Conservation (phyloP, 92 coral and sea anemone species). For the Palythoa heliodiscus region DNA sequence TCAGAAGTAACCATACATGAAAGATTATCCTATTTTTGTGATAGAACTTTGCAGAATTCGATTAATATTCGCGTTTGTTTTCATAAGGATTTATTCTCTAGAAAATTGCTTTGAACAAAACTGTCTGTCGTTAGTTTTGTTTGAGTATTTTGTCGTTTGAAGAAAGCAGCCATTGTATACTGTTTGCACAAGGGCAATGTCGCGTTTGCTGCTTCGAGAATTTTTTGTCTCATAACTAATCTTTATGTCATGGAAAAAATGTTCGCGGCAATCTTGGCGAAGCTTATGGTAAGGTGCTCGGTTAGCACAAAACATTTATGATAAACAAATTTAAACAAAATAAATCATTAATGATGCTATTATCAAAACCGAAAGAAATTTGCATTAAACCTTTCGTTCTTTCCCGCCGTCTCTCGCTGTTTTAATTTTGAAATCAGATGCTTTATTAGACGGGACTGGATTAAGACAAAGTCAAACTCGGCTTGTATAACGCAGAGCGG, state of each 20-base stretch:
- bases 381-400: conserved; percentile 29
- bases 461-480: not conserved
- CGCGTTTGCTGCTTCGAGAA: not conserved
- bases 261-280: not conserved
- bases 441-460: not conserved
- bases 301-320: conserved; percentile 30
- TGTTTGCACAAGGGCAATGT: conserved; percentile 7
- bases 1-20: not conserved
- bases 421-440: not conserved
- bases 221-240: not conserved
- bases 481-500: not conserved
- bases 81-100: conserved; percentile 7
- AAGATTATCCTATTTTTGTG: not conserved
- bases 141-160: conserved; percentile 19
- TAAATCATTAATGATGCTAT: conserved; percentile 48
- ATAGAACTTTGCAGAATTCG: not conserved
- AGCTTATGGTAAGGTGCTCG: not conserved
- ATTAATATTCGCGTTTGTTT: not conserved
- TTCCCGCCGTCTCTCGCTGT: conserved; percentile 17
- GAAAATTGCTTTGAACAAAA: not conserved
- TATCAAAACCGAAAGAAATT: conserved; percentile 45
- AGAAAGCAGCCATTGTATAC: conserved; percentile 4
- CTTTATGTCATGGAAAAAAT: too few relatives aligned
- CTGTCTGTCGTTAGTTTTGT: not conserved
- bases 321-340: conserved; percentile 43